phyloP scores from a whole-genome alignment of 2,113 vertebrate species.

The Todiramphus chloris region DNA sequence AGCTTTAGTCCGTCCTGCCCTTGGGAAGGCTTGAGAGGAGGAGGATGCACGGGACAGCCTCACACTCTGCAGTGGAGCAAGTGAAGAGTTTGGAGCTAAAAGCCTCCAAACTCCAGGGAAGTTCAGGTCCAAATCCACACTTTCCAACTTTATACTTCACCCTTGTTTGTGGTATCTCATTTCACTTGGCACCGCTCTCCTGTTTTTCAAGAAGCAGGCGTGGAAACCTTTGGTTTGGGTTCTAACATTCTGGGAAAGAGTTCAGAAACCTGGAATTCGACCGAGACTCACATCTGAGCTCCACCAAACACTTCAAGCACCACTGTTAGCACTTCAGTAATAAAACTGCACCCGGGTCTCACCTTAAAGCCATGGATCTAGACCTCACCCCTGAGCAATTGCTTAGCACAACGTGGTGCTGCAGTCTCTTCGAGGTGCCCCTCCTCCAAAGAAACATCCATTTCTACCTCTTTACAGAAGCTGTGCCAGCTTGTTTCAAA shows the following conservation, averaged over 20 bases:
- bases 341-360: not conserved
- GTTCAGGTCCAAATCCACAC: not conserved
- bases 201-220: not conserved
- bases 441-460: not conserved
- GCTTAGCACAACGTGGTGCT: rapidly evolving
- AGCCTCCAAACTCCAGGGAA: not conserved
- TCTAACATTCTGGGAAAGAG: not conserved
- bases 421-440: not conserved
- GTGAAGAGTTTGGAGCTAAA: not conserved
- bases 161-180: not conserved
- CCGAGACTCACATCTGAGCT: not conserved
- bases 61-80: not conserved
- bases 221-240: not conserved
- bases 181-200: not conserved
- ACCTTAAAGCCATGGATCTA: not conserved
- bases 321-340: not conserved
- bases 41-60: not conserved
- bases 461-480: not conserved
- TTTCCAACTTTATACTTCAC: not conserved
- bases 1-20: not conserved
- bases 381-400: not conserved
- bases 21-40: not conserved
- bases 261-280: not conserved
- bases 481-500: not conserved
- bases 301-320: not conserved